These are phyloP conservation scores for Rhynchophorus ferrugineus DNA, from an alignment of 1,140 invertebrate genomes.

Conservation along the genomic window DNA sequence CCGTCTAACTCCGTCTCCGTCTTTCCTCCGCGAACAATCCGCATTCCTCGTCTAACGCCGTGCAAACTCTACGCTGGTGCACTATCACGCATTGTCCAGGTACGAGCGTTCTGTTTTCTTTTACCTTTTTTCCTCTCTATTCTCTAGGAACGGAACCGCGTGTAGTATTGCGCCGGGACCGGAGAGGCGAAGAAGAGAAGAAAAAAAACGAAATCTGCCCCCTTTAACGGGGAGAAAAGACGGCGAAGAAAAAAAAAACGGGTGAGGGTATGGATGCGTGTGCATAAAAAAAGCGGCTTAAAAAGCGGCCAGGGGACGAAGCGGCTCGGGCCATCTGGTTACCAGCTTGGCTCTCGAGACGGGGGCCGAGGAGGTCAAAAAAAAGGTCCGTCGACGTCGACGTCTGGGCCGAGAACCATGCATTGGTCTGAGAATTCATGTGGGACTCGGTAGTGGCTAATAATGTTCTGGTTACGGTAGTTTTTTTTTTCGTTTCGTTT, in stretches of 20 bases:
- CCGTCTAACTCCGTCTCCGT: conserved; percentile 1
- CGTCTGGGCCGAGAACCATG: conserved; percentile 10
- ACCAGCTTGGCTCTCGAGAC: conserved; percentile 36
- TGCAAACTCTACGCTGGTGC: conserved; percentile 36
- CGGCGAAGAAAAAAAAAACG: conserved; percentile 28
- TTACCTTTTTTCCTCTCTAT: conserved; percentile 8
- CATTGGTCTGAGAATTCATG: conserved; percentile 3
- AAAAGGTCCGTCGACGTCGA: conserved; percentile 11
- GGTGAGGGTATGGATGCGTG: conserved; percentile 30
- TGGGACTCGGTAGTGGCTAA: too few relatives aligned
- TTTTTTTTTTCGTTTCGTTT: not conserved
- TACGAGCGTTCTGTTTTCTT: conserved; percentile 34
- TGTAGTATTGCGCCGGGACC: conserved; percentile 36
- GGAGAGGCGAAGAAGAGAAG: not conserved
- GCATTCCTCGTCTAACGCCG: conserved; percentile 8
- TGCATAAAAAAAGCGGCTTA: conserved; percentile 38
- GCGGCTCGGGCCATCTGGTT: conserved; percentile 35
- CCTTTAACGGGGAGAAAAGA: conserved; percentile 35
- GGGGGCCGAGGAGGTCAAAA: conserved; percentile 26
- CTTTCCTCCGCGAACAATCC: not conserved
- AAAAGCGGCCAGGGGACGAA: conserved; percentile 38
- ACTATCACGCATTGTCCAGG: conserved; percentile 35
- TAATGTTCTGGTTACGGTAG: conserved; percentile 12
- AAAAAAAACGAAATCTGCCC: conserved; percentile 36
- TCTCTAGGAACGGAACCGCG: conserved; percentile 37